phyloP scores from a whole-genome alignment of 2,797 vertebrate genomes.

The Danio jaintianensis region DNA sequence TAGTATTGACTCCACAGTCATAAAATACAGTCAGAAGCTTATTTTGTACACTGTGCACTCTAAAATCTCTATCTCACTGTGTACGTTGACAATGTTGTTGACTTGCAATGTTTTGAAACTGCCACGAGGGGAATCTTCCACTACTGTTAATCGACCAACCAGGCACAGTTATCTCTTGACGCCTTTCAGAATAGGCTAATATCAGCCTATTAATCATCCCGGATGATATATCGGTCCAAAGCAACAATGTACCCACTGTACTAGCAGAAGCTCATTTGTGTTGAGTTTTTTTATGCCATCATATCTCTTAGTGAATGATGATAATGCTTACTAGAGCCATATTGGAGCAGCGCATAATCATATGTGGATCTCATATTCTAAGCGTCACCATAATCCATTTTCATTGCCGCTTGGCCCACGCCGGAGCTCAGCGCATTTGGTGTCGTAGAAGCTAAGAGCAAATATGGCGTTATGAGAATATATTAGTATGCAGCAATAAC shows the following conservation, averaged over 20 bases:
- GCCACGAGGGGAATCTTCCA: not conserved
- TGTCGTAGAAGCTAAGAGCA: not conserved
- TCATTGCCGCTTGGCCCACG: constrained; percentile 40
- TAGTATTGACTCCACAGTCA: not conserved
- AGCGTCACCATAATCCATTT: constrained; percentile 41
- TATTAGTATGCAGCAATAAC: constrained; percentile 26
- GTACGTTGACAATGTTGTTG: not conserved
- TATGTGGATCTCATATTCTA: constrained; percentile 27
- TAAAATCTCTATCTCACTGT: not conserved
- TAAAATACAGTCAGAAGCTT: not conserved
- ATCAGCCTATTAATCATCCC: constrained; percentile 20
- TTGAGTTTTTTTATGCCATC: constrained; percentile 38
- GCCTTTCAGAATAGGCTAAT: not conserved
- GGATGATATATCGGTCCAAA: constrained; percentile 10
- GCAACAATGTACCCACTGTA: constrained; percentile 19
- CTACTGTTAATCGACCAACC: not conserved
- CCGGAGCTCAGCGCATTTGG: constrained; percentile 17
- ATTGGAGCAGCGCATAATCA: constrained; percentile 43
- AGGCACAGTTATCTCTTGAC: constrained; percentile 2
- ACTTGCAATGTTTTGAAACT: not conserved
- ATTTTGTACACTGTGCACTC: not conserved
- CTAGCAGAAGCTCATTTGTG: constrained; percentile 33
- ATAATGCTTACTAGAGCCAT: constrained; percentile 36
- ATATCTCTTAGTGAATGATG: constrained; percentile 43
- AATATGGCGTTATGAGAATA: constrained; percentile 22